phyloP scores from a whole-genome alignment of 2,113 vertebrate genomes.

The Oreochromis tanganicae region DNA sequence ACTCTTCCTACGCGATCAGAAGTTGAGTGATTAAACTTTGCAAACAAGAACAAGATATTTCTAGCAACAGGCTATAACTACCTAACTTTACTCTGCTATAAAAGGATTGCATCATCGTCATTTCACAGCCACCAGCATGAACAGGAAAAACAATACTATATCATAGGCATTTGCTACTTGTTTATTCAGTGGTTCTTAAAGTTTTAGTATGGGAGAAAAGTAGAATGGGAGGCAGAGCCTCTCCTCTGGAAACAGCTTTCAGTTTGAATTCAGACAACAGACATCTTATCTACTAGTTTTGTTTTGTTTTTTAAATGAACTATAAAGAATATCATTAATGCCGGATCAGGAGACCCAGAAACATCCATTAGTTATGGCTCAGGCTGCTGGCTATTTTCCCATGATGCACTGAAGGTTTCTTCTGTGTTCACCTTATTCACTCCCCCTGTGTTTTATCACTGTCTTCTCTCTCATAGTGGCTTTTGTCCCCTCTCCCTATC shows the following conservation, averaged over 20 bases:
- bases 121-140: not conserved
- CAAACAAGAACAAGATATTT: not conserved
- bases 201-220: not conserved
- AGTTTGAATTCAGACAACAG: not conserved
- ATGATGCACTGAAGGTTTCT: fast-evolving
- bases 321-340: not conserved
- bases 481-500: not conserved
- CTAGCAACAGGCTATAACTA: not conserved
- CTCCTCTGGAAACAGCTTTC: not conserved
- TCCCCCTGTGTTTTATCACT: not conserved
- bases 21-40: not conserved
- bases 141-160: too few relatives aligned
- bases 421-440: not conserved
- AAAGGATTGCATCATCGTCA: fast-evolving
- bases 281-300: not conserved
- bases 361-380: not conserved
- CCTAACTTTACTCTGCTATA: not conserved
- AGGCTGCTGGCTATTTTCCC: not conserved
- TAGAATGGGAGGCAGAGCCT: not conserved
- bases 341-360: not conserved
- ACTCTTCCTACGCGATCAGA: not conserved
- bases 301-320: not conserved
- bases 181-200: not conserved
- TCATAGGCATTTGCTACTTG: fast-evolving
- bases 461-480: not conserved